phyloP scores from a whole-genome alignment of 2,888 invertebrate genomes.

The Panopea generosa region DNA sequence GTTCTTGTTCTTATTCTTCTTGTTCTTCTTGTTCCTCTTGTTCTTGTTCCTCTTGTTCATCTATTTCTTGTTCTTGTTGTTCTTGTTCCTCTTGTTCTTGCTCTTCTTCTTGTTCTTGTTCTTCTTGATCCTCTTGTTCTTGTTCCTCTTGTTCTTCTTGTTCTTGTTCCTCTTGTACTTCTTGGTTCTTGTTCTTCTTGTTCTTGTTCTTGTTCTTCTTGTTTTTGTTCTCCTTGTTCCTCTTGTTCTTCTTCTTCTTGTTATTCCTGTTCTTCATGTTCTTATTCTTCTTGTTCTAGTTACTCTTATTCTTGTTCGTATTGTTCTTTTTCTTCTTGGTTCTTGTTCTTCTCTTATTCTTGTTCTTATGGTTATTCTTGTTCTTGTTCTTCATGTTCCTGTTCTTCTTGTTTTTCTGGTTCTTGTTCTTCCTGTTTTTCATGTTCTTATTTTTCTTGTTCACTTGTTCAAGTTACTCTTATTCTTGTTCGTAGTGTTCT shows the following conservation, averaged over 20 bases:
- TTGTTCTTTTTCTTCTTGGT: no score
- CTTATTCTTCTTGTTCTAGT: no score
- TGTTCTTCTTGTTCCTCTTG: no score
- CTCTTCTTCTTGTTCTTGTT: no score
- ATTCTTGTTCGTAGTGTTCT: background rate
- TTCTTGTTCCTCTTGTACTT: background rate
- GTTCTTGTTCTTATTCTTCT: background rate
- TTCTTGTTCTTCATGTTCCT: no score
- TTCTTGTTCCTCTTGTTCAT: slow-evolving; percentile 2
- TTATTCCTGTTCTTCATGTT: background rate
- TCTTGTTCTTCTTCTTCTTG: slow-evolving; percentile 9
- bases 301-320: no score
- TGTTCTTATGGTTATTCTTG: background rate
- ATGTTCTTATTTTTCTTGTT: background rate
- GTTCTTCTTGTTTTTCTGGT: no score
- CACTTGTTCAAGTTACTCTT: background rate
- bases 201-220: slow-evolving; percentile 4
- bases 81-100: no score
- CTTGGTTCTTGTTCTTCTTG: slow-evolving; percentile 2
- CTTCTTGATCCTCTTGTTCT: background rate
- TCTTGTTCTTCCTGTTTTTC: no score
- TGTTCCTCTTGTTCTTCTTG: background rate
- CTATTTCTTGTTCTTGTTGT: slow-evolving; percentile 1
- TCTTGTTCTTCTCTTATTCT: no score
- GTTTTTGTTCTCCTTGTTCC: background rate